Percentiles rank a stretch among this genome's conserved stretches.
phyloP scores from a whole-genome alignment of 1,140 invertebrate species.

The Phymastichus coffea region DNA sequence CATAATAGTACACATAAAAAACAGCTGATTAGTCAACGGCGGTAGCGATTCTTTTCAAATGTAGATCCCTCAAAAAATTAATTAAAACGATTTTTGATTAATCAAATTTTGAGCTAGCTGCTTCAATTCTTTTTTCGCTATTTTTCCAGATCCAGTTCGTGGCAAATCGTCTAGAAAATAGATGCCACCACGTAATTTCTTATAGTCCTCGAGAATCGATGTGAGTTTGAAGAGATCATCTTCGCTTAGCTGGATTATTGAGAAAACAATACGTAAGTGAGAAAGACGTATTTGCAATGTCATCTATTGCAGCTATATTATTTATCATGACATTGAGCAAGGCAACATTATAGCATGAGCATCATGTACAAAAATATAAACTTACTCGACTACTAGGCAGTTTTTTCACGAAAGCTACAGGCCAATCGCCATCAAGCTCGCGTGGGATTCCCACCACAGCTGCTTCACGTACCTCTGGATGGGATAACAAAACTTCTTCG shows the following conservation, averaged over 20 bases:
- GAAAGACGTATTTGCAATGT: too few relatives aligned
- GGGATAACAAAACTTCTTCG: conserved; percentile 65
- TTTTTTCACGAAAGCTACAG: conserved; percentile 62
- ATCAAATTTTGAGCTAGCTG: conserved; percentile 38
- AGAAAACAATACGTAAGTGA: too few relatives aligned
- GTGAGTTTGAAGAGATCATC: conserved; percentile 40
- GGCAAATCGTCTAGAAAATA: conserved; percentile 63
- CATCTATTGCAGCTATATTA: too few relatives aligned
- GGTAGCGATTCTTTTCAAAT: too few relatives aligned
- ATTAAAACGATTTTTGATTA: too few relatives aligned
- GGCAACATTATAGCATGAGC: background rate
- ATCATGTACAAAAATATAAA: too few relatives aligned
- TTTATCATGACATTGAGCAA: too few relatives aligned
- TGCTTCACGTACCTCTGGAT: conserved; percentile 65
- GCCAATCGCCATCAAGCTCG: conserved; percentile 60
- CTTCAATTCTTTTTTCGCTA: conserved; percentile 57
- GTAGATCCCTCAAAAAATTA: too few relatives aligned
- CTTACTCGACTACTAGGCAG: conserved; percentile 42
- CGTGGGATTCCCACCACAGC: conserved; percentile 70
- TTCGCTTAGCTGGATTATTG: conserved; percentile 38
- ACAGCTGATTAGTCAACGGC: too few relatives aligned
- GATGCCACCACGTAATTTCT: conserved; percentile 60
- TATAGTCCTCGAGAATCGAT: conserved; percentile 44
- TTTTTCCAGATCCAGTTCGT: conserved; percentile 64
- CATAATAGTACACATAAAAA: too few relatives aligned